These are phyloP conservation scores for Alca torda DNA, from an alignment of 2,797 vertebrate genomes.

Conservation along the genomic window DNA sequence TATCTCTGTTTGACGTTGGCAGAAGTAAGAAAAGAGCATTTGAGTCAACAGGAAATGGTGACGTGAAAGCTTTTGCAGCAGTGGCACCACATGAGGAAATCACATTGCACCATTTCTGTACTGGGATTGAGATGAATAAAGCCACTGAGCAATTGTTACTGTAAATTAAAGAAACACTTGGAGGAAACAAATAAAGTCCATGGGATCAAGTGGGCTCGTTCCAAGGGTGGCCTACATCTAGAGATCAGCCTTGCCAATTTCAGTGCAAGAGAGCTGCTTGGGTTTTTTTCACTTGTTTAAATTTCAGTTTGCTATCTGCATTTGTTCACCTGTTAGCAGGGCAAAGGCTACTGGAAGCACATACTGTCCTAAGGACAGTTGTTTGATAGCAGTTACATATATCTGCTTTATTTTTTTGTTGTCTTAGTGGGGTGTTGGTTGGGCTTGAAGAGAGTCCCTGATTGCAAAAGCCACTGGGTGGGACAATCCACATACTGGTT, in stretches of 20 bases:
- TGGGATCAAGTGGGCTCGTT: background rate
- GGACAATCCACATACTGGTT: background rate
- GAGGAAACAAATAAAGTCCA: background rate
- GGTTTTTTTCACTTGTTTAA: background rate
- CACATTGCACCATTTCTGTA: conserved; percentile 54
- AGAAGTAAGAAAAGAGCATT: conserved; percentile 13
- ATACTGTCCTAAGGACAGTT: background rate
- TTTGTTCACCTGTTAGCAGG: background rate
- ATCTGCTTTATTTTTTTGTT: background rate
- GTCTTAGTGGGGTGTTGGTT: background rate
- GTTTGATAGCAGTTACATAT: background rate
- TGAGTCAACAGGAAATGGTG: conserved; percentile 74
- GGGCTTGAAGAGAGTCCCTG: background rate
- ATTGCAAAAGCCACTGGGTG: background rate
- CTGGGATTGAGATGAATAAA: conserved; percentile 28
- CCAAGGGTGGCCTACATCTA: background rate
- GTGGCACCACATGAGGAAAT: conserved; percentile 59
- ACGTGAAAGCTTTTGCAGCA: conserved; percentile 36
- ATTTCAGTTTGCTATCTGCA: background rate
- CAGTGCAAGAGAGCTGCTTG: background rate
- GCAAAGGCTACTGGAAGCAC: background rate
- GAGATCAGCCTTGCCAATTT: background rate
- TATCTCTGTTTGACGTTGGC: background rate
- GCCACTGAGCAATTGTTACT: conserved; percentile 30
- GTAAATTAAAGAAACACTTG: conserved; percentile 26